Evolutionary conservation across 1,140 invertebrate genomes (phyloP).

Genomic region (Drosophila hydei): DNA sequence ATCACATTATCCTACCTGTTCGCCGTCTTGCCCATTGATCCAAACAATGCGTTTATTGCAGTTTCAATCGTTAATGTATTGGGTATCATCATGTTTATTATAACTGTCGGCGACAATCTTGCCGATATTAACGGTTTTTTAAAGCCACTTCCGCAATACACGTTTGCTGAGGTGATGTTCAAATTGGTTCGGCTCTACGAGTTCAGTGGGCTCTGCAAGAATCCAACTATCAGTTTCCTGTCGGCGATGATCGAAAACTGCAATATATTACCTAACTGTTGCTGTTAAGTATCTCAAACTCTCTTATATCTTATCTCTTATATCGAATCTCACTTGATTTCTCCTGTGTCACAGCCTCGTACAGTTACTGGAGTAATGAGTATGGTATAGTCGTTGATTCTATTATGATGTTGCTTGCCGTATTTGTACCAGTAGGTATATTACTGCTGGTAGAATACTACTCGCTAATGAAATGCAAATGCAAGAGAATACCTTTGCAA

Average conservation of each 20-base stretch:
- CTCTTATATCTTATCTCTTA: background rate
- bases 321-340: background rate
- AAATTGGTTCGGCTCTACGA: slow-evolving; percentile 46
- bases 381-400: background rate
- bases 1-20: slow-evolving; percentile 33
- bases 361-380: background rate
- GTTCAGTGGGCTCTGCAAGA: slow-evolving; percentile 25
- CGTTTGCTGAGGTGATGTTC: slow-evolving; percentile 25
- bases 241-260: slow-evolving; percentile 46
- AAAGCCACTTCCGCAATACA: slow-evolving; percentile 20
- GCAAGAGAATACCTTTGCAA: background rate
- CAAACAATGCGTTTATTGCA: slow-evolving; percentile 16
- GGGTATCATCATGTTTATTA: slow-evolving; percentile 39
- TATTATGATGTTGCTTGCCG: background rate
- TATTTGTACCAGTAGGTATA: background rate
- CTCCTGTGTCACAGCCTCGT: background rate
- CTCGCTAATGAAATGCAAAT: slow-evolving; percentile 7
- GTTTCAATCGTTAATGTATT: slow-evolving; percentile 3
- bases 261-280: slow-evolving; percentile 42
- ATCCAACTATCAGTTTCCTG: slow-evolving; percentile 38
- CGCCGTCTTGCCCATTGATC: slow-evolving; percentile 1
- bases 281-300: slow-evolving; percentile 45
- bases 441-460: slow-evolving; percentile 12
- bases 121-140: background rate
- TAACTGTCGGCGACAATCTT: background rate